Evolutionary conservation across 2,113 vertebrate genomes (phyloP).

Genomic region (Odocoileus hemionus): DNA sequence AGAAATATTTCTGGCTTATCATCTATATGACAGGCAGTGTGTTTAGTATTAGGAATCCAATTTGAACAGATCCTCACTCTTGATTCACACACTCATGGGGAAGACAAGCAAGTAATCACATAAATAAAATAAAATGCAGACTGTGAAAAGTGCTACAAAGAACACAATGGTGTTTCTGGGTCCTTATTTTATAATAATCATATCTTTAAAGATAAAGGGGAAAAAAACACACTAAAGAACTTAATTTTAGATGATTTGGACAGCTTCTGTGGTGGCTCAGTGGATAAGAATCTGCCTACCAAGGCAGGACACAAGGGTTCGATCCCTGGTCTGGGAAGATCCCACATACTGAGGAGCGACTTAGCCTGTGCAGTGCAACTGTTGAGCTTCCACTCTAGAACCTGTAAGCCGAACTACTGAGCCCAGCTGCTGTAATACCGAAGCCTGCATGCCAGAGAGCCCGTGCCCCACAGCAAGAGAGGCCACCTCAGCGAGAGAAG

Average conservation of each 20-base stretch:
- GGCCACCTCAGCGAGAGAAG: accelerated
- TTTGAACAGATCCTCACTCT: not conserved
- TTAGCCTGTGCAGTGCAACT: accelerated
- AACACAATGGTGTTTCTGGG: not conserved
- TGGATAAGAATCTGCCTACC: not conserved
- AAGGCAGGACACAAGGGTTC: not conserved
- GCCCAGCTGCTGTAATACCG: not conserved
- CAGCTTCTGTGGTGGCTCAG: not conserved
- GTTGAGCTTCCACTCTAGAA: not conserved
- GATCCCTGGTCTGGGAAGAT: not conserved
- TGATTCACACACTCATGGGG: not conserved
- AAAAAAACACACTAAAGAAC: not conserved
- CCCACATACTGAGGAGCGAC: not conserved
- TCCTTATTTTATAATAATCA: not conserved
- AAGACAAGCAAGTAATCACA: not conserved
- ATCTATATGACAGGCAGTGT: not conserved
- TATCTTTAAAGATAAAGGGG: not conserved
- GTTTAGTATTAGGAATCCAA: not conserved
- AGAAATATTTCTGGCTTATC: not conserved
- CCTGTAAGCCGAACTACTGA: not conserved
- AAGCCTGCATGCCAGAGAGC: not conserved
- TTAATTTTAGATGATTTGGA: not conserved
- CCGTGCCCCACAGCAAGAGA: not conserved
- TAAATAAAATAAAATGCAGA: not conserved
- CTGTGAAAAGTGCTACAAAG: not conserved